Percentiles rank a stretch among this genome's conserved stretches.
phyloP scores from a whole-genome alignment of 1,140 invertebrate genomes.

The Euwallacea fornicatus region DNA sequence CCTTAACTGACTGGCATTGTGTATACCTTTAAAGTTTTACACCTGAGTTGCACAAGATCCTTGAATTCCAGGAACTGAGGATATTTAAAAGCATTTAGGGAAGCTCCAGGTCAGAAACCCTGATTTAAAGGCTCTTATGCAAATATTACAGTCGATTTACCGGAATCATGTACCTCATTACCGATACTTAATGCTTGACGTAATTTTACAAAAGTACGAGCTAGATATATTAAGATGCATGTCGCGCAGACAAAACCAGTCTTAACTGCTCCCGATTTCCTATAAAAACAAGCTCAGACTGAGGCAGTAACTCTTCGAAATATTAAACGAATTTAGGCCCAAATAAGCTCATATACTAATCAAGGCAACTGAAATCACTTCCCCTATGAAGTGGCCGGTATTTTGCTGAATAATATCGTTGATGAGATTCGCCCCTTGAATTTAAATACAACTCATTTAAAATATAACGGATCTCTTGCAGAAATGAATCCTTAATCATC shows the following conservation, averaged over 20 bases:
- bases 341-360: conserved; percentile 16
- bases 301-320: conserved; percentile 1
- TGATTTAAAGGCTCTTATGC: background rate
- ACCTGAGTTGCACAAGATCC: conserved; percentile 36
- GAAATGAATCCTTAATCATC: conserved; percentile 15
- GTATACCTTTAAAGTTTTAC: conserved; percentile 23
- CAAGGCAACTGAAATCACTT: conserved; percentile 21
- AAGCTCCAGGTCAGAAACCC: background rate
- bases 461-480: conserved; percentile 15
- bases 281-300: background rate
- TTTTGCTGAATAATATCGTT: conserved; percentile 26
- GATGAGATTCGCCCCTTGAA: conserved; percentile 27
- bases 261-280: conserved; percentile 5
- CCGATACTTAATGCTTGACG: background rate
- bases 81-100: conserved; percentile 36
- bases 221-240: conserved; percentile 10
- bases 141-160: background rate
- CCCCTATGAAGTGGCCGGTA: conserved; percentile 5
- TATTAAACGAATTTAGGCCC: conserved; percentile 21
- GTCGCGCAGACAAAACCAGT: conserved; percentile 5
- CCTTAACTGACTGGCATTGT: conserved; percentile 27
- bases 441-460: conserved; percentile 24
- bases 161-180: background rate
- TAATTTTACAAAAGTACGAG: background rate
- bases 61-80: conserved; percentile 21